These are phyloP conservation scores for Ypsolopha scabrella DNA, from an alignment of 2,888 invertebrate genomes.

Conservation along the genomic window DNA sequence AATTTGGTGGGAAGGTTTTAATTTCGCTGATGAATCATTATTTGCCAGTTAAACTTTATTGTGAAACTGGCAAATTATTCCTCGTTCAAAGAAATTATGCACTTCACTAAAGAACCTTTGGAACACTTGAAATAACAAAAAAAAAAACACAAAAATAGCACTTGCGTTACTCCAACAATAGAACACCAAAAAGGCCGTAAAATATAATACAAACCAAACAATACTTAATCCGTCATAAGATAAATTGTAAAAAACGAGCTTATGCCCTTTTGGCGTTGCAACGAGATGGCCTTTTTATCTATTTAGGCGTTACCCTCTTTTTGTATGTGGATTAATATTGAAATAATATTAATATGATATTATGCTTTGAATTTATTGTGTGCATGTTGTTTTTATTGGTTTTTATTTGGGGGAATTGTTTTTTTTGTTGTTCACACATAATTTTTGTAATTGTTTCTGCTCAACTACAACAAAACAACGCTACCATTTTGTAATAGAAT, in stretches of 20 bases:
- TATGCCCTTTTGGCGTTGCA: background rate
- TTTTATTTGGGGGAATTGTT: background rate
- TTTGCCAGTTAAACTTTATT: no score
- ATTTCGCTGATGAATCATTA: no score
- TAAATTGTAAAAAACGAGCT: background rate
- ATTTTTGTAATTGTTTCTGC: background rate
- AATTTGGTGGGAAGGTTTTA: no score
- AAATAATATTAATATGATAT: slow-evolving; percentile 15
- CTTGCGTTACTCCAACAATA: no score
- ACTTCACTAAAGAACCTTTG: no score
- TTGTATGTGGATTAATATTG: slow-evolving; percentile 15
- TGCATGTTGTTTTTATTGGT: slow-evolving; percentile 8
- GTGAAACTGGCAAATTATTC: no score
- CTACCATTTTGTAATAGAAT: no score
- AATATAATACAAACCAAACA: slow-evolving; percentile 4
- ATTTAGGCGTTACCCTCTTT: slow-evolving; percentile 12
- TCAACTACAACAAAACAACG: no score
- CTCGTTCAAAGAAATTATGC: no score
- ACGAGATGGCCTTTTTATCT: background rate
- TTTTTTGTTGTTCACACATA: background rate
- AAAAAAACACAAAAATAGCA: no score
- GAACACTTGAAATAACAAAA: no score
- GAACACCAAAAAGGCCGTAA: background rate
- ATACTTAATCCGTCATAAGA: background rate
- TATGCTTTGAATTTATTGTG: slow-evolving; percentile 10